Percentiles rank a stretch among this genome's conserved stretches.
Evolutionary conservation across 1,140 invertebrate species (phyloP).

Genomic region (Trichogramma pretiosum): DNA sequence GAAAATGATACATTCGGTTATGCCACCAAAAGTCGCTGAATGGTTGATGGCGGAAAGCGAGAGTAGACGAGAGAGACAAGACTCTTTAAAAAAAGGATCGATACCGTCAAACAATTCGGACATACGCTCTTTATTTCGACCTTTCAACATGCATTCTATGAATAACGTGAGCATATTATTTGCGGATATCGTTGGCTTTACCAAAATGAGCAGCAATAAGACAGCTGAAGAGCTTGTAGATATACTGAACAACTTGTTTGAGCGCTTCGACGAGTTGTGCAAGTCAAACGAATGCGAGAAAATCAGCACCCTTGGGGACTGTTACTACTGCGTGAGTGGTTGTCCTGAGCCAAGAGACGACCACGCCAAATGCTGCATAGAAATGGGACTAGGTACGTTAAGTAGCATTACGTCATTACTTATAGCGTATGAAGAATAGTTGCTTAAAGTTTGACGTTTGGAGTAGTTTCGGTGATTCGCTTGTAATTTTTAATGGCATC

Average conservation of each 20-base stretch:
- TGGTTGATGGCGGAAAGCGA: slow-evolving; percentile 73
- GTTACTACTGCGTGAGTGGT: slow-evolving; percentile 90
- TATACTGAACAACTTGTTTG: slow-evolving; percentile 92
- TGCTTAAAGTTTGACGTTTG: too few relatives aligned
- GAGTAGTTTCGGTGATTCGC: too few relatives aligned
- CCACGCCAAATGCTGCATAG: slow-evolving; percentile 81
- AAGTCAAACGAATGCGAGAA: slow-evolving; percentile 80
- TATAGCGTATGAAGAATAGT: too few relatives aligned
- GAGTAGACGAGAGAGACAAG: slow-evolving; percentile 46
- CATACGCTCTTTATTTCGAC: slow-evolving; percentile 74
- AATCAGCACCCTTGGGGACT: slow-evolving; percentile 90
- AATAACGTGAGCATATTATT: slow-evolving; percentile 96
- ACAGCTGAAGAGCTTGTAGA: slow-evolving; percentile 78
- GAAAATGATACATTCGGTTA: slow-evolving; percentile 95
- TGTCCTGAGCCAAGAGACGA: slow-evolving; percentile 79
- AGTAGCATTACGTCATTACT: too few relatives aligned
- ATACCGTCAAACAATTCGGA: slow-evolving; percentile 50
- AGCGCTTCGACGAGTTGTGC: slow-evolving; percentile 84
- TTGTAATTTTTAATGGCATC: too few relatives aligned
- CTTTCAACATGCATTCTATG: slow-evolving; percentile 94
- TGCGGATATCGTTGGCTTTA: slow-evolving; percentile 96
- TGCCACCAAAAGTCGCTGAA: slow-evolving; percentile 84
- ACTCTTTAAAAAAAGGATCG: slow-evolving; percentile 42
- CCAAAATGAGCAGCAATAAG: slow-evolving; percentile 94
- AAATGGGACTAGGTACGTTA: slow-evolving; percentile 70